phyloP scores from a whole-genome alignment of 2,113 vertebrate genomes.

The Scopus umbretta region DNA sequence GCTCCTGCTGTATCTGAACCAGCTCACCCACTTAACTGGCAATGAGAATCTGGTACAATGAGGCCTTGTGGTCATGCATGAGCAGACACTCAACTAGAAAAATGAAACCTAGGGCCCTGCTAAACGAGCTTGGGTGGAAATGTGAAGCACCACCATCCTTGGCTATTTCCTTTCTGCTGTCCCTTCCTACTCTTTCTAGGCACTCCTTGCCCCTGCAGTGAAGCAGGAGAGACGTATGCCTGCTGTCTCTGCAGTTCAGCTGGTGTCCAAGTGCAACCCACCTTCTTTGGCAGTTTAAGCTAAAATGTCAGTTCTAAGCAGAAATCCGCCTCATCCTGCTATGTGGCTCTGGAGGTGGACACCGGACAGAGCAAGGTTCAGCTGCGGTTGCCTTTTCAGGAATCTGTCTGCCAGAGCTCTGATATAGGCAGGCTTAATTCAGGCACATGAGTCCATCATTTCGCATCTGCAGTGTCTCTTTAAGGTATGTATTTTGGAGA shows the following conservation, averaged over 20 bases:
- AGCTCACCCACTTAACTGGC: not conserved
- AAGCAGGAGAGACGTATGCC: not conserved
- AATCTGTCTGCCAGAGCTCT: not conserved
- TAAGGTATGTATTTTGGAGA: not conserved
- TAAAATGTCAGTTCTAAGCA: not conserved
- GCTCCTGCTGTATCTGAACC: not conserved
- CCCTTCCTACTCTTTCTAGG: not conserved
- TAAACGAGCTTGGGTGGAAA: fast-evolving
- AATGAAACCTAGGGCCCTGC: not conserved
- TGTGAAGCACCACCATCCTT: not conserved
- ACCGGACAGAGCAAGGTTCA: not conserved
- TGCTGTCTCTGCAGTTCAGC: not conserved
- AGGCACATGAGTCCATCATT: not conserved
- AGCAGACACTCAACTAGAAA: not conserved
- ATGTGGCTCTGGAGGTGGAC: not conserved
- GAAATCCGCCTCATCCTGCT: not conserved
- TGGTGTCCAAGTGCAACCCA: not conserved
- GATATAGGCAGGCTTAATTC: not conserved
- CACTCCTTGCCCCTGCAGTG: not conserved
- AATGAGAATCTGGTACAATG: not conserved
- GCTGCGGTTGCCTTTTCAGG: not conserved
- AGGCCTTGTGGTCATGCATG: not conserved
- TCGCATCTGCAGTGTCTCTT: not conserved
- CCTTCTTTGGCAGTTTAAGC: not conserved
- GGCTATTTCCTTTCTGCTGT: not conserved